Base-by-base conservation (phyloP, 2,888 invertebrate species). In the Scaptomyza reducta region DNA sequence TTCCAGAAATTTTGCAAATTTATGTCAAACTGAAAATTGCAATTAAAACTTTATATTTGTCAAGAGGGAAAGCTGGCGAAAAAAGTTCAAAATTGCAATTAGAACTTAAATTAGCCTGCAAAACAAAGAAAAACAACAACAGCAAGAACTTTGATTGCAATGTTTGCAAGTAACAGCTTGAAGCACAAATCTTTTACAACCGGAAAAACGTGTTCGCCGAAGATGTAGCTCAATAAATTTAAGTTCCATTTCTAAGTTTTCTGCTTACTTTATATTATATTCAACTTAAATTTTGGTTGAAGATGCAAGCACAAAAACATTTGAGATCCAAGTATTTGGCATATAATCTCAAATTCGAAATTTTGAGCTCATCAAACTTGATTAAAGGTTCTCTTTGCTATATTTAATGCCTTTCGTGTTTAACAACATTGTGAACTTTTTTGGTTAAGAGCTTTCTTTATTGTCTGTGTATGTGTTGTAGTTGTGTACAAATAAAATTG, bases 1-100 rank as follows among this genome's bases (percentile, higher is more conserved):
- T 60, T 61, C 47, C 58, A 60, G 50, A 57, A 63, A 78, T 72
- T 72, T 68, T 68, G 58, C 81, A 75, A 81, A 69, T 78, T 78
- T 73, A 81, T 79, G 79, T 79, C 79, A 82, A 86, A 83, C 87
- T 80, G 75, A 68, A 82, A 83, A 77, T 77, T 82, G 84, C 87
- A 81, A 81, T 81, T 83, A 81, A 83, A 86, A 83, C 61, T 86
- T 86, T 81, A 40, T 79, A 82, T 60, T 66, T 76, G 69, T 63
- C 54, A 22, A 3, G 49, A 38, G 56, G 49, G 56, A 41, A 49
- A 46, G 69, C 76, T 63, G 66, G 63, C 64, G 50, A 60, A 76
- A 41, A 76, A 86, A 86, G 54, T 84, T 84, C 40, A 57, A 57
- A 64, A 84, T 62, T 78, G 72, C 82, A 85, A 50, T 44, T 63